Conservation (phyloP, 2,797 vertebrate genomes). For the Parotocinclus haroldoi region DNA sequence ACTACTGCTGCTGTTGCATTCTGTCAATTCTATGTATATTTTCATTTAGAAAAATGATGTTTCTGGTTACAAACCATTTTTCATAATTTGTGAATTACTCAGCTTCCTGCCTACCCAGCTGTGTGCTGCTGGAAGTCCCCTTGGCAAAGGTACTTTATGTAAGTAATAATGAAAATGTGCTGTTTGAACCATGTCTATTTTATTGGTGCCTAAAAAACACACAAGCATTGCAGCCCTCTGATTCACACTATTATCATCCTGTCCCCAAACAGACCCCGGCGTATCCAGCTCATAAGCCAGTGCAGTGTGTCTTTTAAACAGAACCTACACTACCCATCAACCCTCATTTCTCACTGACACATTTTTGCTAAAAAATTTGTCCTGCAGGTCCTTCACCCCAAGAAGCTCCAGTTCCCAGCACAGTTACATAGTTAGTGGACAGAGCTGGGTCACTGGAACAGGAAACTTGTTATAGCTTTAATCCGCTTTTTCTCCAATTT, state of each 20-base stretch:
- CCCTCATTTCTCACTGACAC: neutral
- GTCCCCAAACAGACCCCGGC: neutral
- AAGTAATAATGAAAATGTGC: slow-evolving; percentile 41
- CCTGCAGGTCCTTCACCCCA: slow-evolving; percentile 4
- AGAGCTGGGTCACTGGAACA: slow-evolving; percentile 2
- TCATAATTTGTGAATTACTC: neutral
- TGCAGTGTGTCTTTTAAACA: neutral
- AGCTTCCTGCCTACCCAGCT: slow-evolving; percentile 17
- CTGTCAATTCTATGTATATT: too few species aligned
- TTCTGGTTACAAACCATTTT: too few species aligned
- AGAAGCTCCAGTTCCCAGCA: neutral
- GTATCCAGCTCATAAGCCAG: slow-evolving; percentile 15
- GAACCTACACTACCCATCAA: neutral
- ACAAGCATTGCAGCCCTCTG: slow-evolving; percentile 9
- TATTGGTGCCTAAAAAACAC: neutral
- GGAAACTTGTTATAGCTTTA: neutral
- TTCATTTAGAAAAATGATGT: too few species aligned
- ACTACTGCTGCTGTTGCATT: too few species aligned
- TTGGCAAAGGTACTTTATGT: slow-evolving; percentile 26
- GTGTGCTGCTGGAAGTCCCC: slow-evolving; percentile 16
- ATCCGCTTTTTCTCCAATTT: neutral
- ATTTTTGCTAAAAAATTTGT: neutral
- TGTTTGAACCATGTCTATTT: slow-evolving; percentile 12
- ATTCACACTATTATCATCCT: slow-evolving; percentile 4
- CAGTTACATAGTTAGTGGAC: neutral